Conservation (phyloP, 2,888 invertebrate species). For the Yponomeuta plumbellus region DNA sequence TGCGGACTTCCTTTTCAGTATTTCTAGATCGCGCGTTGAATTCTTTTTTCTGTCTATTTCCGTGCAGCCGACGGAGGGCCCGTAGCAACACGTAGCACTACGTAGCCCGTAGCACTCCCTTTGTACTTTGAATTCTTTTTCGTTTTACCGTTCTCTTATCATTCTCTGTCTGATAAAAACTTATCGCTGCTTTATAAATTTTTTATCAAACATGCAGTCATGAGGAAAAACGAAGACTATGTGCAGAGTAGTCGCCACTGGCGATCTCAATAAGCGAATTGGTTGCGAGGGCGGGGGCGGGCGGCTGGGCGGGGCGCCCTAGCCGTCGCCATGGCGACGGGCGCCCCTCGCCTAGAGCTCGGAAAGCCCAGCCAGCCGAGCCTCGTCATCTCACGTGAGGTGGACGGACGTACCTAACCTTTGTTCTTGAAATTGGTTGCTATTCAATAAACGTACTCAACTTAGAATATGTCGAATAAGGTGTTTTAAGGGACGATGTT, state of each 20-base stretch:
- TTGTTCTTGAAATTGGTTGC: neutral
- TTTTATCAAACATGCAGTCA: conserved; percentile 14
- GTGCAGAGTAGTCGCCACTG: conserved; percentile 41
- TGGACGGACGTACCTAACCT: neutral
- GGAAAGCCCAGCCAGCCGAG: conserved; percentile 21
- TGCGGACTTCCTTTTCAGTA: neutral
- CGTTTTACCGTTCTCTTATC: conserved; percentile 5
- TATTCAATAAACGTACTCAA: neutral
- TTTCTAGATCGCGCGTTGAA: conserved; percentile 20
- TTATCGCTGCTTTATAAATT: conserved; percentile 1
- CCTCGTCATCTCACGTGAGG: conserved; percentile 19
- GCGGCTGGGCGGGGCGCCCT: conserved; percentile 57
- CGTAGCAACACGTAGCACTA: neutral
- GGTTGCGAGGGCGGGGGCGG: conserved; percentile 38
- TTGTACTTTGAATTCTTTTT: neutral
- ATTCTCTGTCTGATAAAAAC: conserved; percentile 8
- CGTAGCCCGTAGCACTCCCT: conserved; percentile 3
- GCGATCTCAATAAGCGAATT: conserved; percentile 49
- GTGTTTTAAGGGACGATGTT: neutral
- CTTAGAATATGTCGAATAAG: neutral
- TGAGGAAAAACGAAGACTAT: conserved; percentile 26
- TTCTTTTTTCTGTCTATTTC: conserved; percentile 20
- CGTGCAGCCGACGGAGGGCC: neutral
- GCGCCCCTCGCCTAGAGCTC: conserved; percentile 36
- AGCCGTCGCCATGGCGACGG: conserved; percentile 58